phyloP scores from a whole-genome alignment of 2,888 invertebrate genomes.

The Neocrepidodera transversa region DNA sequence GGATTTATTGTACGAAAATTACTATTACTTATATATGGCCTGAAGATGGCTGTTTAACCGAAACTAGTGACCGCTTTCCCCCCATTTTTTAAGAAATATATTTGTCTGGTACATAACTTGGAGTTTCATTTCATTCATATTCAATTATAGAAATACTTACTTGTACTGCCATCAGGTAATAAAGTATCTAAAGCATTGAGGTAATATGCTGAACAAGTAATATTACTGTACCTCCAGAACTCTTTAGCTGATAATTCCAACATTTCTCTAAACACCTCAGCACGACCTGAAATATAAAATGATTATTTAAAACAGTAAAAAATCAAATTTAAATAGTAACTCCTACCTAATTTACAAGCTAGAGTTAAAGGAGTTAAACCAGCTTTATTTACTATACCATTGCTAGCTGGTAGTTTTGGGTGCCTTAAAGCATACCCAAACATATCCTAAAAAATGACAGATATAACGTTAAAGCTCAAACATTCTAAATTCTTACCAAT shows the following conservation, averaged over 20 bases:
- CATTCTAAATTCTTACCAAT: conserved; percentile 74
- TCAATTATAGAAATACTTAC: too few species aligned
- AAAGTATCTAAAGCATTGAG: conserved; percentile 95
- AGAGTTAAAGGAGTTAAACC: conserved; percentile 95
- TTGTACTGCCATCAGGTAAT: conserved; percentile 92
- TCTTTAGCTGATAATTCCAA: conserved; percentile 93
- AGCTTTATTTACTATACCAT: conserved; percentile 86
- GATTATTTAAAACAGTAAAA: neutral
- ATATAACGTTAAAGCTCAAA: too few species aligned
- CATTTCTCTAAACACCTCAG: conserved; percentile 97
- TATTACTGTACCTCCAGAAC: conserved; percentile 99
- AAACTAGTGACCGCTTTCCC: too few species aligned
- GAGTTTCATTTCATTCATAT: too few species aligned
- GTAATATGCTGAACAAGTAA: conserved; percentile 97
- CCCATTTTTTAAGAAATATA: too few species aligned
- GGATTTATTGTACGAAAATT: too few species aligned
- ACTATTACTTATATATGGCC: too few species aligned
- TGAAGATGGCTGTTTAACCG: too few species aligned
- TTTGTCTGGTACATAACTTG: too few species aligned
- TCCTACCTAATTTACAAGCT: conserved; percentile 85
- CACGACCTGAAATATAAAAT: conserved; percentile 67
- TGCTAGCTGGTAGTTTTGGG: conserved; percentile 90
- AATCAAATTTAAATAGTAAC: neutral
- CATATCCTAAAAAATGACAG: conserved; percentile 84
- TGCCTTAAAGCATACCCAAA: conserved; percentile 97